phyloP scores from a whole-genome alignment of 2,888 invertebrate genomes.

The Aethes cnicana region DNA sequence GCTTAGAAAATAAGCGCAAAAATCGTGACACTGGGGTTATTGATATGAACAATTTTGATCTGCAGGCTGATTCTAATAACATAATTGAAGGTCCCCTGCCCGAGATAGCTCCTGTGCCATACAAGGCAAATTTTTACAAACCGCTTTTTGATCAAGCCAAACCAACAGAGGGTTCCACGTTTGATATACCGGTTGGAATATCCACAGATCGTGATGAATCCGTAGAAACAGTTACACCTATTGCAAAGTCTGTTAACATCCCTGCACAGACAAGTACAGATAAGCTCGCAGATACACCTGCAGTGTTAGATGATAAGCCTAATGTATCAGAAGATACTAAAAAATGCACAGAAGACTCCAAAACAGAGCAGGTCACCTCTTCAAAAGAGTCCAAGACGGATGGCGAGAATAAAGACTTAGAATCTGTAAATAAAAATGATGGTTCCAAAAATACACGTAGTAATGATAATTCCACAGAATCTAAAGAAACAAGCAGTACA shows the following conservation, averaged over 20 bases:
- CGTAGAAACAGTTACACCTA: background rate
- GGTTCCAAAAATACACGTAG: background rate
- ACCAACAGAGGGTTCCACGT: constrained; percentile 2
- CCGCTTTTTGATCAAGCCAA: constrained; percentile 38
- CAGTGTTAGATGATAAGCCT: too few relatives aligned
- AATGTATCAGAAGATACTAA: too few relatives aligned
- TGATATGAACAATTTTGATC: constrained; percentile 25
- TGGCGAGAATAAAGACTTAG: too few relatives aligned
- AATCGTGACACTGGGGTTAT: background rate
- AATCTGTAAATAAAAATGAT: background rate
- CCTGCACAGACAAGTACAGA: too few relatives aligned
- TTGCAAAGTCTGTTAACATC: background rate
- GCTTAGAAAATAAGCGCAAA: background rate
- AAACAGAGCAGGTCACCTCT: too few relatives aligned
- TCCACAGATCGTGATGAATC: background rate
- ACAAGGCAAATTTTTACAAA: constrained; percentile 62
- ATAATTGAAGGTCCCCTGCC: background rate
- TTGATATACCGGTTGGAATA: too few relatives aligned
- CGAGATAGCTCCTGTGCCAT: constrained; percentile 22
- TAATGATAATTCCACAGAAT: background rate
- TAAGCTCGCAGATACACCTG: background rate
- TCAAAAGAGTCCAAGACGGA: too few relatives aligned
- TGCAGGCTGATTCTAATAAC: constrained; percentile 17
- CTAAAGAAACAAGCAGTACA: background rate
- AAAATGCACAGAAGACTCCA: too few relatives aligned